phyloP scores from a whole-genome alignment of 92 coral and sea anemone genomes.

The Nematostella vectensis region DNA sequence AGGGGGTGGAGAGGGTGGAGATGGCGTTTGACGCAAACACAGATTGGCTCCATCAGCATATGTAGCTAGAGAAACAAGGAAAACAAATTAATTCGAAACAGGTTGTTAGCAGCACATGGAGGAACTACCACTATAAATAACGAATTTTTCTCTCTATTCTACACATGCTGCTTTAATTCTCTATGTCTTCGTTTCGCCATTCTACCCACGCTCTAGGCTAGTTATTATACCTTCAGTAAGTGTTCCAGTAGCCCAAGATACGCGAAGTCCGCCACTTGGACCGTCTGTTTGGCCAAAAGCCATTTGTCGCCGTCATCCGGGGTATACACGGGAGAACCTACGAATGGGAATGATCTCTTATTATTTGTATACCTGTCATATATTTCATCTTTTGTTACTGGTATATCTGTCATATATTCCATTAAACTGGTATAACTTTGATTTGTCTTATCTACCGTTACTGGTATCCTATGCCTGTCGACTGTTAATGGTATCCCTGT shows the following conservation, averaged over 20 bases:
- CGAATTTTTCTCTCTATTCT: neutral
- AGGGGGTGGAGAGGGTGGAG: slow-evolving; percentile 35
- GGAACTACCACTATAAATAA: neutral
- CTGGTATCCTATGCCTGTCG: neutral
- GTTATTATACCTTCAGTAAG: slow-evolving; percentile 25
- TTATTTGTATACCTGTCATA: no score
- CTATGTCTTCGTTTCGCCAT: no score
- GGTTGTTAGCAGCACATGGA: neutral
- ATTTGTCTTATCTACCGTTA: no score
- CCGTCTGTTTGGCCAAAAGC: slow-evolving; percentile 59
- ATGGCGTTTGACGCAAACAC: slow-evolving; percentile 28
- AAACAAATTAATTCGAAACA: neutral
- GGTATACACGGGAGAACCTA: slow-evolving; percentile 65
- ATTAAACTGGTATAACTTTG: no score
- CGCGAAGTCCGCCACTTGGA: slow-evolving; percentile 58
- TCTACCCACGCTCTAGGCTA: no score
- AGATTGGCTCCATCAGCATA: slow-evolving; percentile 39
- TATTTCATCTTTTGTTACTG: no score
- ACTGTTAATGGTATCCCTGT: neutral
- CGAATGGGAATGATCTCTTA: neutral
- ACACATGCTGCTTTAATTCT: neutral
- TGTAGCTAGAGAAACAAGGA: no score
- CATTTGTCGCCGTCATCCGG: slow-evolving; percentile 60
- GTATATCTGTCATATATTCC: no score
- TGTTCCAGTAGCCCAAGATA: slow-evolving; percentile 54